Conservation (phyloP, 2,888 invertebrate species). For the Cosmia trapezina region DNA sequence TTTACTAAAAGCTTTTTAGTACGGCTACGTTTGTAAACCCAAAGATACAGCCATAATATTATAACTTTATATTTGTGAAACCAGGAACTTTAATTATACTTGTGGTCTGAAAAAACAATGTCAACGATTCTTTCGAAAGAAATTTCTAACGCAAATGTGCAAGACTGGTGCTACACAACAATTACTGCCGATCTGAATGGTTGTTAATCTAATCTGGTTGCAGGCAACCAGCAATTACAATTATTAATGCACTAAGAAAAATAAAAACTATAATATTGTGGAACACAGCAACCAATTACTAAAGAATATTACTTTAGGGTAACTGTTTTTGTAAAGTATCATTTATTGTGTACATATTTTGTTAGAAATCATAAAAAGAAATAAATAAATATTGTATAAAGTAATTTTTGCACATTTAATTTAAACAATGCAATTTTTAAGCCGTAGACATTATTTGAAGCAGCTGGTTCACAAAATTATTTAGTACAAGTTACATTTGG, state of each 20-base stretch:
- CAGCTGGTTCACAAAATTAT: not conserved
- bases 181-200: not conserved
- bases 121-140: not conserved
- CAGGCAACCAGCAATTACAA: not conserved
- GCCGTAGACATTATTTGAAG: not conserved
- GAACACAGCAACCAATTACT: not conserved
- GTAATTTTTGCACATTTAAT: conserved; percentile 7
- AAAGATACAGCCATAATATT: not conserved
- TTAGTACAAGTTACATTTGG: not conserved
- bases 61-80: not conserved
- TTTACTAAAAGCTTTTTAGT: not conserved
- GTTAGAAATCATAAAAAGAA: conserved; percentile 6
- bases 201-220: conserved; percentile 12
- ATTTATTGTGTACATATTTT: conserved; percentile 37
- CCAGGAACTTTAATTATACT: not conserved
- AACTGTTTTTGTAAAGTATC: conserved; percentile 12
- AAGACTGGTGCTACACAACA: conserved; percentile 16
- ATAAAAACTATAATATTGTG: not conserved
- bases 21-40: not conserved
- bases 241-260: conserved; percentile 2
- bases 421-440: not conserved
- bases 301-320: not conserved
- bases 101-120: not conserved
- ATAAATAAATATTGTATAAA: conserved; percentile 2
- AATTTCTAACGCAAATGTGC: not conserved